These are phyloP conservation scores for Thymelicus sylvestris DNA, from an alignment of 2,888 invertebrate genomes.

Conservation along the genomic window DNA sequence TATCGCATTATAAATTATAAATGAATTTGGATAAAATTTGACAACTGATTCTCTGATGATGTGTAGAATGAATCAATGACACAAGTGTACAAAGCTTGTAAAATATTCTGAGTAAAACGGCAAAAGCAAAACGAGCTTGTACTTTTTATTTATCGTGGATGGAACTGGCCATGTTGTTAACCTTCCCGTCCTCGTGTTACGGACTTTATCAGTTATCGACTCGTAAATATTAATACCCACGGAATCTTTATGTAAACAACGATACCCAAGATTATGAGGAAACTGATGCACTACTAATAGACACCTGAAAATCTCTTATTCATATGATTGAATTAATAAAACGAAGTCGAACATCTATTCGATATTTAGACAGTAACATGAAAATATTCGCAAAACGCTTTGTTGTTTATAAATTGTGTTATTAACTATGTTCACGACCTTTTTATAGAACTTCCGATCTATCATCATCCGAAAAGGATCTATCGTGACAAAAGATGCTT, in stretches of 20 bases:
- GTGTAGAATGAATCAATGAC: neutral
- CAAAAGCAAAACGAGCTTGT: neutral
- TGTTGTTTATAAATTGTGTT: too few relatives aligned
- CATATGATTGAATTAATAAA: neutral
- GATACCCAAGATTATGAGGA: constrained; percentile 32
- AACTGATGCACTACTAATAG: constrained; percentile 14
- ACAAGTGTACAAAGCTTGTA: neutral
- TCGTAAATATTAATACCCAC: constrained; percentile 27
- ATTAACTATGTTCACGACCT: too few relatives aligned
- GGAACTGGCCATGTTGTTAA: constrained; percentile 28
- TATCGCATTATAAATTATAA: too few relatives aligned
- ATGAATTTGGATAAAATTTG: too few relatives aligned
- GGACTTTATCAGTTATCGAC: constrained; percentile 33
- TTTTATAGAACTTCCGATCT: too few relatives aligned
- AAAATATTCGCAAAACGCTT: too few relatives aligned
- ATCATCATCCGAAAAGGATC: too few relatives aligned
- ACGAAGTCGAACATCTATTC: constrained; percentile 15
- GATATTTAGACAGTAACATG: neutral
- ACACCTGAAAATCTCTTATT: constrained; percentile 15
- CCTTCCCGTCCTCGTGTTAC: constrained; percentile 13
- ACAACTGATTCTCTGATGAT: neutral
- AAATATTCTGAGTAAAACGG: constrained; percentile 1
- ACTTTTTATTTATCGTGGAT: constrained; percentile 21
- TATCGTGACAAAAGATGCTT: too few relatives aligned
- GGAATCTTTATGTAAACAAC: constrained; percentile 35